Evolutionary conservation across 2,797 vertebrate species (phyloP).

Genomic region (Bovichtus diacanthus): DNA sequence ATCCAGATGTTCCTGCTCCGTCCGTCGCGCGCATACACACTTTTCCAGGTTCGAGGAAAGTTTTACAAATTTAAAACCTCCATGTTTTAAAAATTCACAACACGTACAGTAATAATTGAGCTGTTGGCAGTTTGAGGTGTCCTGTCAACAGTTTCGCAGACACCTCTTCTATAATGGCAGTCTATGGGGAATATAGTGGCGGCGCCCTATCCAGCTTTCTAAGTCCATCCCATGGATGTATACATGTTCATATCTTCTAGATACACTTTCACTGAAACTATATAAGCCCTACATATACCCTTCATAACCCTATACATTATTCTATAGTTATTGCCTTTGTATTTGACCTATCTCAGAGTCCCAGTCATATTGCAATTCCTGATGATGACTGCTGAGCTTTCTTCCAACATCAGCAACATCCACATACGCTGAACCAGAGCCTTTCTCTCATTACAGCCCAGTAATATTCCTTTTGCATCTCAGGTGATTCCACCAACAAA

Average conservation of each 20-base stretch:
- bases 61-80: too few species aligned
- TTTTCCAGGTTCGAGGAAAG: not conserved
- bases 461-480: conserved; percentile 30
- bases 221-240: too few species aligned
- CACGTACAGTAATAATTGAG: too few species aligned
- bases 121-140: too few species aligned
- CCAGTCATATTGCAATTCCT: not conserved
- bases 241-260: not conserved
- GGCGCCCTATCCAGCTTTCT: too few species aligned
- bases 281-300: too few species aligned
- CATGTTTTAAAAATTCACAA: too few species aligned
- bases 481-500: conserved; percentile 15
- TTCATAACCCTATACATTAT: not conserved
- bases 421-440: not conserved
- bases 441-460: conserved; percentile 11
- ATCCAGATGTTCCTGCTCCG: too few species aligned
- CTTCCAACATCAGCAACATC: not conserved
- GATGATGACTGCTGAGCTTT: not conserved
- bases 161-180: too few species aligned
- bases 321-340: conserved; percentile 8
- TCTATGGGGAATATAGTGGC: too few species aligned
- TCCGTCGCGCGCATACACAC: not conserved
- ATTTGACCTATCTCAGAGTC: conserved; percentile 15
- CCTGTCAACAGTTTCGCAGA: too few species aligned
- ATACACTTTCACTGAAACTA: not conserved